phyloP scores from a whole-genome alignment of 1,140 invertebrate species.

The Conus betulinus region DNA sequence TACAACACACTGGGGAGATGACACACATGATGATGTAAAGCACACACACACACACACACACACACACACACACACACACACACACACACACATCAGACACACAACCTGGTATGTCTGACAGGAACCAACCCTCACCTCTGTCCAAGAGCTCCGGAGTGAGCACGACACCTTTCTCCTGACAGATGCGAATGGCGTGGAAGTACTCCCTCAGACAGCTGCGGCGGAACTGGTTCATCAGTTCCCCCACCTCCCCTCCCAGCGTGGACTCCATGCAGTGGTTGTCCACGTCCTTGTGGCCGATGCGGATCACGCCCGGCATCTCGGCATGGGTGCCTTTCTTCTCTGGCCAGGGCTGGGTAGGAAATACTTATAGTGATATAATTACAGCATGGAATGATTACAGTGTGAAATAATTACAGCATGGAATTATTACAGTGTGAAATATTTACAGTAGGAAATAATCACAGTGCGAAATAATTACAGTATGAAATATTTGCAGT shows the following conservation, averaged over 20 bases:
- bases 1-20: too few relatives aligned
- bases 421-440: too few relatives aligned
- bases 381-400: too few relatives aligned
- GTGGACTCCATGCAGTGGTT: conserved; percentile 69
- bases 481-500: too few relatives aligned
- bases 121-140: conserved; percentile 54
- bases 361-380: too few relatives aligned
- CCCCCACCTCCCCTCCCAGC: conserved; percentile 60
- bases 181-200: conserved; percentile 60
- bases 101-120: background rate
- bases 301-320: conserved; percentile 63
- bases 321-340: conserved; percentile 29
- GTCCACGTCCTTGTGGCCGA: conserved; percentile 70
- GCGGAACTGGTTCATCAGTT: conserved; percentile 67
- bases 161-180: conserved; percentile 59
- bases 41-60: background rate
- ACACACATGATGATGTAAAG: too few relatives aligned
- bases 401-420: too few relatives aligned
- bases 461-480: too few relatives aligned
- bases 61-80: background rate
- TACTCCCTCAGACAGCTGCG: conserved; percentile 68
- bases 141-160: conserved; percentile 64
- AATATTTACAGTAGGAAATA: too few relatives aligned
- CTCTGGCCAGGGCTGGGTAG: conserved; percentile 23
- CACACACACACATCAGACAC: background rate